Percentiles rank a stretch among this genome's conserved stretches.
Evolutionary conservation across 2,113 vertebrate species (phyloP).

Genomic region (Antennarius striatus): DNA sequence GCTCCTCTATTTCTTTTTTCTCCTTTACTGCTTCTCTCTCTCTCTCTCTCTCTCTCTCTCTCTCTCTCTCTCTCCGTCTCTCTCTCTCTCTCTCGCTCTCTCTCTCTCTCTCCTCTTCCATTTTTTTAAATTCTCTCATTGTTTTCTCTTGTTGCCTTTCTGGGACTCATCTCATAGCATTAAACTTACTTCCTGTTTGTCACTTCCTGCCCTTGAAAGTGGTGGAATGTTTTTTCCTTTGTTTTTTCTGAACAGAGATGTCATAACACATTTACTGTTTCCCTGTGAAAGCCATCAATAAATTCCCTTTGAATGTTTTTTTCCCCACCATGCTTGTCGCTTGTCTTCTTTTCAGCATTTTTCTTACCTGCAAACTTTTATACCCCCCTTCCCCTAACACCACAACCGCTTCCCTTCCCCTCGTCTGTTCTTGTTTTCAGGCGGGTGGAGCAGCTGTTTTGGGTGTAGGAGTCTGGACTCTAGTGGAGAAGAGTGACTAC

Average conservation of each 20-base stretch:
- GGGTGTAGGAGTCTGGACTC: constrained; percentile 86
- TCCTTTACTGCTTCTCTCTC: constrained; percentile 12
- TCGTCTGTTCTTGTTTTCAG: constrained; percentile 58
- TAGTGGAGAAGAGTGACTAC: constrained; percentile 86
- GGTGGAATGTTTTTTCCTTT: background rate
- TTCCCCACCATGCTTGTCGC: too few relatives aligned
- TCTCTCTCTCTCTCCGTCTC: background rate
- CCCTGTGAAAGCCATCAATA: too few relatives aligned
- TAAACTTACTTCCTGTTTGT: constrained; percentile 20
- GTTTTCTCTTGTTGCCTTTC: background rate
- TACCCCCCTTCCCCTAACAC: background rate
- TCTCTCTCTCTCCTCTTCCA: background rate
- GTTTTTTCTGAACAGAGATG: background rate
- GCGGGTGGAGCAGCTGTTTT: constrained; percentile 82
- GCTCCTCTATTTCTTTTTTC: background rate
- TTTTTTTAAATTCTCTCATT: too few relatives aligned
- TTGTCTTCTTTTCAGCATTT: too few relatives aligned
- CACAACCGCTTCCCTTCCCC: background rate
- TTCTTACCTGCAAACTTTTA: too few relatives aligned
- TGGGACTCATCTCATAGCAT: constrained; percentile 14
- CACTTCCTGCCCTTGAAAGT: constrained; percentile 23
- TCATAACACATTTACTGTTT: background rate
- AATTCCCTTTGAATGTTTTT: too few relatives aligned
- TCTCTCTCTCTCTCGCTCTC: constrained; percentile 4
- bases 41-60: background rate